Base-by-base conservation (phyloP, 2,888 invertebrate genomes). In the Copidosoma aretas region DNA sequence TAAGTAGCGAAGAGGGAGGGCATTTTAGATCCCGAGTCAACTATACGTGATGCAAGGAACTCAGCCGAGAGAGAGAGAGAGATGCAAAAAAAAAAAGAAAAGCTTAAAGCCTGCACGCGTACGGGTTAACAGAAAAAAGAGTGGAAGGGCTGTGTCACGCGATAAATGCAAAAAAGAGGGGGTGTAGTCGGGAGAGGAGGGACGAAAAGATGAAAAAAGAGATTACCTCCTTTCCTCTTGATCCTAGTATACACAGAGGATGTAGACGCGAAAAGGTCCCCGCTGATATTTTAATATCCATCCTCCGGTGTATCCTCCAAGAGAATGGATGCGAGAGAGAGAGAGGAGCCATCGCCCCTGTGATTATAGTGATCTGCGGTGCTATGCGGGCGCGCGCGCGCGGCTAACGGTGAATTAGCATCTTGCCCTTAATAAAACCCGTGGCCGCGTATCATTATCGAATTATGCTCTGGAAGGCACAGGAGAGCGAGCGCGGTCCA, bases 321-420 rank as follows among this genome's bases (percentile, higher is more conserved):
- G 73, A 49, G 4, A n/a, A 49, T 5, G 19, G 53, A 54, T 56
- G 49, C 53, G 25, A 54, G 56, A 63, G 43, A 46, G 43, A 46
- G 67, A 25, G 19, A 41, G 52, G 46, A 61, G 61, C 71, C 32
- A 32, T 32, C 32, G 8, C 32, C 8, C 32, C 67, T 71, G 54
- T 73, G 75, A 78, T 82, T 81, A 82, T 82, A 81, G 81, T 77
- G 72, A 82, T 82, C 78, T 75, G 66, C 32, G 32, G 8, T 32
- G 32, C 32, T 32, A 32, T 32, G 32, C 32, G 12, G 60, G 73
- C 41, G 43, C n/a, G 39, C 32, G 15, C 52, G 8, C 74, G 75
- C 77, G 77, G 79, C 80, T 80, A 82, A 81, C 78, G 76, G 74
- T 73, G 74, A 74, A 83, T 83, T 83, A 83, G 82, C 82, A 83